A percentile compares a stretch with the other conserved stretches of the same genome.
Evolutionary conservation across 2,888 invertebrate species (phyloP).

Genomic region (Spilosoma lubricipeda): DNA sequence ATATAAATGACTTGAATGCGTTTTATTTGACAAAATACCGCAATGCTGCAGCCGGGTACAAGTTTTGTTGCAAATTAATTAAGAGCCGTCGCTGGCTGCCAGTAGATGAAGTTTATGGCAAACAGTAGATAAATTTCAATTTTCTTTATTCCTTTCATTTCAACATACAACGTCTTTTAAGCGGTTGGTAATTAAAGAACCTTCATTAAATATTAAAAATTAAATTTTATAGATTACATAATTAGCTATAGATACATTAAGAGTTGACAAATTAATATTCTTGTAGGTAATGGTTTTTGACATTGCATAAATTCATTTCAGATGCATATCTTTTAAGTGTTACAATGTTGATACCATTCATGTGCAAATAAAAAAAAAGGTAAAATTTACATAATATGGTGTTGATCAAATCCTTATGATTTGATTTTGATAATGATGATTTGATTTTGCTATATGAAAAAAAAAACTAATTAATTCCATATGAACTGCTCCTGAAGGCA

Average conservation of each 20-base stretch:
- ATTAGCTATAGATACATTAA: background rate
- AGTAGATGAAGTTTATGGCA: conserved; percentile 28
- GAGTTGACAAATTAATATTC: background rate
- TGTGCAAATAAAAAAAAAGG: too few species aligned
- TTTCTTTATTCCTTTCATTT: conserved; percentile 26
- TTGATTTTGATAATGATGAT: too few species aligned
- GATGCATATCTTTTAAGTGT: background rate
- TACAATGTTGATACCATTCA: background rate
- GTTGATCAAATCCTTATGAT: too few species aligned
- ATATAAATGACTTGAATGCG: background rate
- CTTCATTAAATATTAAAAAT: background rate
- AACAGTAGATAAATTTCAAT: conserved; percentile 42
- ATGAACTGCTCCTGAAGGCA: too few species aligned
- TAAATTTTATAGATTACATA: background rate
- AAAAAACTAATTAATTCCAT: too few species aligned
- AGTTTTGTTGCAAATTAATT: conserved; percentile 39
- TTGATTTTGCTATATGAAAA: too few species aligned
- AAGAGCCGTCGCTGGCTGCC: conserved; percentile 22
- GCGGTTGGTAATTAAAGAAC: background rate
- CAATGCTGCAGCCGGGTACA: conserved; percentile 20
- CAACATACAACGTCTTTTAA: background rate
- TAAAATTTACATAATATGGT: too few species aligned
- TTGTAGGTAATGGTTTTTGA: background rate
- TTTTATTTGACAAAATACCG: conserved; percentile 18
- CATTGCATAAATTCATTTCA: background rate